Evolutionary conservation across 1,140 invertebrate species (phyloP), one percentile per base, ranked within the genome.

Genomic region (Aleiodes sp.): DNA sequence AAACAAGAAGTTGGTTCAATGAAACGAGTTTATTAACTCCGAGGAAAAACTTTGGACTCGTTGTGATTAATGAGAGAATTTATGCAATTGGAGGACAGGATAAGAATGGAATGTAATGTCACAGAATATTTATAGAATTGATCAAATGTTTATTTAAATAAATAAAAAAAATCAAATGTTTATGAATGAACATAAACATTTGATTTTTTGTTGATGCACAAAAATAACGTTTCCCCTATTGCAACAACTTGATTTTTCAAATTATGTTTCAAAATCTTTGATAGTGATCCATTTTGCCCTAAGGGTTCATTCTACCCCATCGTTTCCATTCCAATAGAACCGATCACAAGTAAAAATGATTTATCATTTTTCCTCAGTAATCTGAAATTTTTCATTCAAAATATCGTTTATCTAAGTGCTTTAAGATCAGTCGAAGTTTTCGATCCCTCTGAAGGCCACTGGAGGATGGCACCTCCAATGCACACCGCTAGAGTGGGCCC

Each of bases 51-150:
- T 91, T 90, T 70, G 88, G 88, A 6, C 76, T 91, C 1, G 86
- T 90, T 10, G 87, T 87, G 0, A 86, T 86, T 74, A 81, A 86
- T 14, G 87, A 88, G 76, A 87, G 86, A 46, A 76, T 91, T 63
- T 90, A 87, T 71, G 89, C 88, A 2, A 89, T 91, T 68, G 90
- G 89, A 29, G 90, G 90, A 19, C 88, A 90, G 80, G 89, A 89
- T 76, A 87, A 86, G 73, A 87, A 88, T 69, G 88, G 87, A 74
- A 84, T 85, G 89, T 89, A 73, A 77, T 75, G 72, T n/a, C 37
- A 41, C 12, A 65, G n/a, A 39, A 60, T n/a, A n/a, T n/a, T n/a
- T n/a, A n/a, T n/a, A n/a, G n/a, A 16, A 57, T 35, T 24, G 28
- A 43, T 33, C 8, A 28, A 37, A 35, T 68, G 35, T 52, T 61